phyloP scores from a whole-genome alignment of 2,888 invertebrate species.

The Dicyrtomina minuta region DNA sequence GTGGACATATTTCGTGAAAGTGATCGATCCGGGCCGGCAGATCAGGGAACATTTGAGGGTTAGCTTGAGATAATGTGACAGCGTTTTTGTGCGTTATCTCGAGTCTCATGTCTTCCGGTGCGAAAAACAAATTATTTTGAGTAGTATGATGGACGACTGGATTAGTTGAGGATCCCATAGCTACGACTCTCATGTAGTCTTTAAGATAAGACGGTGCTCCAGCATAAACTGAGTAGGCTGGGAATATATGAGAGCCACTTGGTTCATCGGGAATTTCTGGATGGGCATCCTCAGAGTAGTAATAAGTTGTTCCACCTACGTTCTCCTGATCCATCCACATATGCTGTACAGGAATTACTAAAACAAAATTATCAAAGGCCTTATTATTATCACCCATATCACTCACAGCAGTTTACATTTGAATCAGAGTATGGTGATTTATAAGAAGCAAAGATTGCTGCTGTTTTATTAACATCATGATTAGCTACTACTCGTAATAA shows the following conservation, averaged over 20 bases:
- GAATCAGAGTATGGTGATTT: too few relatives aligned
- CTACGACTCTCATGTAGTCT: conserved; percentile 57
- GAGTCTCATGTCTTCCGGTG: conserved; percentile 78
- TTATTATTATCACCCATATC: conserved; percentile 6
- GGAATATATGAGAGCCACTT: conserved; percentile 52
- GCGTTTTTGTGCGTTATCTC: conserved; percentile 76
- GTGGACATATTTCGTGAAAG: conserved; percentile 81
- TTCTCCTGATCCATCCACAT: conserved; percentile 67
- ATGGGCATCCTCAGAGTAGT: conserved; percentile 64
- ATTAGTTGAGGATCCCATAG: conserved; percentile 37
- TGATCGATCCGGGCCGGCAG: conserved; percentile 80
- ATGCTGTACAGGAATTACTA: conserved; percentile 21
- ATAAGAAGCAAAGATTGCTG: too few relatives aligned
- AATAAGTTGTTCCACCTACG: conserved; percentile 93
- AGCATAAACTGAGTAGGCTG: conserved; percentile 65
- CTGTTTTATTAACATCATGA: too few relatives aligned
- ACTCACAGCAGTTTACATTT: conserved; percentile 9
- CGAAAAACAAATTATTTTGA: conserved; percentile 70
- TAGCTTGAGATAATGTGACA: conserved; percentile 72
- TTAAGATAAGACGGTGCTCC: conserved; percentile 65
- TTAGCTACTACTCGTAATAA: too few relatives aligned
- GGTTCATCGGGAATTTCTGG: conserved; percentile 41
- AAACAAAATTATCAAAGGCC: conserved; percentile 16
- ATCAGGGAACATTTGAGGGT: conserved; percentile 68
- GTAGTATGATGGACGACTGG: conserved; percentile 49